Evolutionary conservation across 2,113 vertebrate genomes (phyloP), one percentile per base, ranked within the genome.

Genomic region (Marmota monax): DNA sequence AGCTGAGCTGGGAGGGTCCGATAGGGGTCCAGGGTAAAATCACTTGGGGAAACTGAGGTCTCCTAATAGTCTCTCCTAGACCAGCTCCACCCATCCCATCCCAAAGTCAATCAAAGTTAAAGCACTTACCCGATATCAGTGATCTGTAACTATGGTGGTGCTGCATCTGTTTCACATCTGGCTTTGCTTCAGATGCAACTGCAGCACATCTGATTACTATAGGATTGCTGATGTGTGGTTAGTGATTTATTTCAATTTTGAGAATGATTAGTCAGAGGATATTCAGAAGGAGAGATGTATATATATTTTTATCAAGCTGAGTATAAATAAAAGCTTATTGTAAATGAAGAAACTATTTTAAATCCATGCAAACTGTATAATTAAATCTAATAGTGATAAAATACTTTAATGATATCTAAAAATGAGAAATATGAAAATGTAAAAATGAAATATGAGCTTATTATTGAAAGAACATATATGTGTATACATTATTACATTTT

Each of bases 61-160:
- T 97, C 93, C 93, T 97, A 95, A 96, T 97, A 97, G 94, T 86
- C 97, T 97, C 92, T 97, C 97, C 96, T 96, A 96, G 97, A 95
- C 95, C 98, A 97, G 97, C 98, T 97, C 96, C 97, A 98, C 97
- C 98, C 90, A 97, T 97, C 95, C 96, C 95, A 93, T 97, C 94
- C 90, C 89, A 97, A 96, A 80, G 61, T 87, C 90, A 97, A 97
- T 98, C 98, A 98, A 97, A 98, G 98, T 98, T 97, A 98, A 98
- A 98, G 98, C 97, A 98, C 98, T 97, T 98, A 95, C 97, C 98
- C 97, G 95, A 92, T 96, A 96, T 97, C 97, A 97, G 97, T 97
- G 96, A 97, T 97, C 96, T 96, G 93, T 79, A 97, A 97, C 97
- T 97, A 76, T 93, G 74, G 92, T 96, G 95, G 94, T 97, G 96